Evolutionary conservation across 2,797 vertebrate species (phyloP), one percentile per base, ranked within the genome.

Genomic region (Fundulus diaphanus): DNA sequence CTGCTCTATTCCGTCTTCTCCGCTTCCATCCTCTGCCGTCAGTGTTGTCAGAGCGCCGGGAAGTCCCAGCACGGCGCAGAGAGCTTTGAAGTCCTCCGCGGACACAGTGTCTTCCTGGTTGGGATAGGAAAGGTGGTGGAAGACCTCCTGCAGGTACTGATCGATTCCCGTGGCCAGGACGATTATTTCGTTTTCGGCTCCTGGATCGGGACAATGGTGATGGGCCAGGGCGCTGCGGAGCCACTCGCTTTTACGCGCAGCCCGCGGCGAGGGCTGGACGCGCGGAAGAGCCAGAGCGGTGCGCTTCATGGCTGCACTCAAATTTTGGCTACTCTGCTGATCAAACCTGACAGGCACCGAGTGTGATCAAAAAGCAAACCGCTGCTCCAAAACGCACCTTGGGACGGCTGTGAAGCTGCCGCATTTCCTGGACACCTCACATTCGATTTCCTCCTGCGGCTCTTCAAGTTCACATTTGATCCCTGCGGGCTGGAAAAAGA

Each of bases 121-220:
- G 22, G 90, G 37, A 69, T 86, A 86, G 0, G 92, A 91, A 63
- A 96, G 85, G 83, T 96, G 95, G 78, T 96, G 95, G 82, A 96
- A 96, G 42, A 96, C 92, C 88, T 96, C 95, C 81, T 96, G 95
- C 46, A 96, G 78, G 72, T 96, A 96, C 29, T 96, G 95, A 78
- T 96, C 95, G 49, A 96, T 90, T 0, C 95, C 95, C 0, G 92
- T 96, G 46, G 95, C 95, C 42, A 96, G 81, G 7, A 96, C 94
- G 9, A 96, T 86, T 35, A 96, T 93, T 67, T 96, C 94, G 78
- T 95, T 96, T 1, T 95, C 92, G 48, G 68, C 92, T 1, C 83
- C 76, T 6, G 85, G 71, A 2, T 95, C 92, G 0, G 92, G 89
- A 54, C 73, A 65, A 88, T 94, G 92, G 77, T 95, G 93, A n/a